Conservation (phyloP, 2,113 vertebrate species). For the Entomyzon cyanotis region DNA sequence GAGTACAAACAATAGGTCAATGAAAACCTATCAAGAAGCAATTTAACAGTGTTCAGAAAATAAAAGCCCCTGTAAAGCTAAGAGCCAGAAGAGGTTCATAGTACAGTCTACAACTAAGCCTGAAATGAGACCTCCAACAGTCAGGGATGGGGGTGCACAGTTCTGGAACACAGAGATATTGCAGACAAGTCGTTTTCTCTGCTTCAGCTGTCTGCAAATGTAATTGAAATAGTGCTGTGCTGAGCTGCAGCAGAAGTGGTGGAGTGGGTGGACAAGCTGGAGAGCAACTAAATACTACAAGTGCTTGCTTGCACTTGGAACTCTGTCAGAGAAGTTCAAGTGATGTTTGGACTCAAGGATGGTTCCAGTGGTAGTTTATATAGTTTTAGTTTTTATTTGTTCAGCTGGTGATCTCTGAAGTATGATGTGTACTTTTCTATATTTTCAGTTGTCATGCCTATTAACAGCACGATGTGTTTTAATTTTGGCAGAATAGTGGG, state of each 20-base stretch:
- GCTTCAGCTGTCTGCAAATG: not conserved
- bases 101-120: not conserved
- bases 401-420: not conserved
- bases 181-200: not conserved
- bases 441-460: not conserved
- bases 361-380: not conserved
- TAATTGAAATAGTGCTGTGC: not conserved
- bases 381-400: not conserved
- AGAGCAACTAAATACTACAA: not conserved
- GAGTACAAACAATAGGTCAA: not conserved
- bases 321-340: not conserved
- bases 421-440: not conserved
- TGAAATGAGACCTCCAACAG: not conserved
- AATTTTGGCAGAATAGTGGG: not conserved
- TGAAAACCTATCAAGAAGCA: not conserved
- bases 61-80: not conserved
- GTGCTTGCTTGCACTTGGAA: not conserved
- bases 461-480: not conserved
- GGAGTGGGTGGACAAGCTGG: not conserved
- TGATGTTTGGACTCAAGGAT: not conserved
- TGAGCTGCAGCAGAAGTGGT: not conserved
- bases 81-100: not conserved
- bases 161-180: not conserved
- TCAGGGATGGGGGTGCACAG: too few species aligned
- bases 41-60: not conserved